Evolutionary conservation across 2,797 vertebrate species (phyloP).

Genomic region (Pteronotus mesoamericanus): DNA sequence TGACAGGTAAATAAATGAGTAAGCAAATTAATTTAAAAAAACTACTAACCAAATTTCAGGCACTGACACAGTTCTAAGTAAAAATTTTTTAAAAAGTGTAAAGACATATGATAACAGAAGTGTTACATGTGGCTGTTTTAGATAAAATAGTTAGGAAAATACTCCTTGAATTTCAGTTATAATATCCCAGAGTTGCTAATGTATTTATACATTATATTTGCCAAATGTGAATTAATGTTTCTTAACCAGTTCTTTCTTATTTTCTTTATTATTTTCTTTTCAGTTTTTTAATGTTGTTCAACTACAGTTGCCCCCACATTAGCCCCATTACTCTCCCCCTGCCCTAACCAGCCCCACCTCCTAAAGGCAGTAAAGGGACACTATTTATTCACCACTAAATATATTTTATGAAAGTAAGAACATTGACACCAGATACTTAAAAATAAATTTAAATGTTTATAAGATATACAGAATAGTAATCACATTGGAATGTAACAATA

Average conservation of each 20-base stretch:
- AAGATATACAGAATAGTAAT: neutral
- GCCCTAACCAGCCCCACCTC: neutral
- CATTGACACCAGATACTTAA: neutral
- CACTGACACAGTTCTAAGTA: neutral
- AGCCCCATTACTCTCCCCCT: too few relatives aligned
- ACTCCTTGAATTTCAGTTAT: neutral
- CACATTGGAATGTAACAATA: neutral
- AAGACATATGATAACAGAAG: neutral
- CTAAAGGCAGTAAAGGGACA: neutral
- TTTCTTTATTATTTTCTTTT: too few relatives aligned
- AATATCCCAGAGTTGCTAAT: neutral
- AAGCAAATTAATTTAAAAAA: neutral
- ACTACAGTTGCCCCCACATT: too few relatives aligned
- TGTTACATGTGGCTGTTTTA: neutral
- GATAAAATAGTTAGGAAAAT: neutral
- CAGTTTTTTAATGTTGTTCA: too few relatives aligned
- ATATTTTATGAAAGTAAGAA: neutral
- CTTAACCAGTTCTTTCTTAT: neutral
- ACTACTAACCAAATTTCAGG: neutral
- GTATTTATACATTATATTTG: too few relatives aligned
- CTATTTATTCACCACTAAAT: neutral
- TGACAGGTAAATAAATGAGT: neutral
- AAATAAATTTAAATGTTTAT: neutral
- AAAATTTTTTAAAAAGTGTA: too few relatives aligned
- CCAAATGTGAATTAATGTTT: neutral